Base-by-base conservation (phyloP, 2,113 vertebrate species). In the Epinephelus lanceolatus region DNA sequence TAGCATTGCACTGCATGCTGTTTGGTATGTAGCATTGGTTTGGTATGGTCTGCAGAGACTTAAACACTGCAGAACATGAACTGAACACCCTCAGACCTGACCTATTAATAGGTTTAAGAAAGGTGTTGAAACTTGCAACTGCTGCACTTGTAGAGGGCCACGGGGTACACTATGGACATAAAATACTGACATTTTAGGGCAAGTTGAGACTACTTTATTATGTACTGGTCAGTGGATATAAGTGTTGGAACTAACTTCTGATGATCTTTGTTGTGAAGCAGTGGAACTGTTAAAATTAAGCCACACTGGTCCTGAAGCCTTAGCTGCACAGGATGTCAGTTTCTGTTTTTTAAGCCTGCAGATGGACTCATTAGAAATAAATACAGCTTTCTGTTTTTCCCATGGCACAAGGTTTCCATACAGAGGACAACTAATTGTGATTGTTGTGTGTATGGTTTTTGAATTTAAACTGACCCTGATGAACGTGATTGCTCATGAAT, bases 61-160 rank as follows among this genome's bases (percentile, higher is more conserved):
- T 3, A 80, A 47, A 6, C 10, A 37, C 42, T 75, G 83, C 83
- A 76, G 71, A 61, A 60, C 47, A 18, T 70, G 37, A 59, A 79
- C 65, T 23, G 25, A 89, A 62, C 23, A 53, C 30, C n/a, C n/a
- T 23, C 18, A 72, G 56, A 76, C 51, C 18, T 23, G 69, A 75
- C 47, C 60, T 88, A 91, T 88, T 78, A 80, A 83, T 87, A 91
- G 86, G 52, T 59, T 21, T 2, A 63, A 61, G 56, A 70, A 45
- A 75, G 59, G 78, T n/a, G 78, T 75, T 33, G 75, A 75, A 78
- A 75, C 75, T 76, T 80, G 27, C 65, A 66, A 62, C 33, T 51
- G 52, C 69, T 25, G 81, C 68, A 77, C 71, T 69, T 75, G 68
- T 42, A 47, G 13, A 59, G 27, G 56, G 27, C 69, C 52, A 25